Evolutionary conservation across 2,888 invertebrate species (phyloP).

Genomic region (Lysandra bellargus): DNA sequence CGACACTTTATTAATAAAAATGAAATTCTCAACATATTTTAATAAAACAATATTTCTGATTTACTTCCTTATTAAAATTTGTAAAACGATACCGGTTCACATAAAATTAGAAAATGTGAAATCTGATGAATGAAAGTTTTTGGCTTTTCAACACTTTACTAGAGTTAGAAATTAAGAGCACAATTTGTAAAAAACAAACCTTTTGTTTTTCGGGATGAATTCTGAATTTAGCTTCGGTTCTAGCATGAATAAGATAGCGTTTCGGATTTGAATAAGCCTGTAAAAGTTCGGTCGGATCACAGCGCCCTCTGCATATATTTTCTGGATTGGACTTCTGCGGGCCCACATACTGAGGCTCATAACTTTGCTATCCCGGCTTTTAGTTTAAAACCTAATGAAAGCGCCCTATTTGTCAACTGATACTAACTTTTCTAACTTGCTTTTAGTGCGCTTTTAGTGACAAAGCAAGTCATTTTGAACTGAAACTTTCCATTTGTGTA

Average conservation of each 20-base stretch:
- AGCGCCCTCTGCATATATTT: slow-evolving; percentile 53
- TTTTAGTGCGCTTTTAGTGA: background rate
- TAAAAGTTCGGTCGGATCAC: slow-evolving; percentile 47
- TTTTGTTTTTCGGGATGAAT: background rate
- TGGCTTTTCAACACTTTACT: background rate
- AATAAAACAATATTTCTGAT: background rate
- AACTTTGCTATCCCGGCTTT: slow-evolving; percentile 39
- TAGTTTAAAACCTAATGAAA: slow-evolving; percentile 31
- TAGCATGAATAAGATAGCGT: slow-evolving; percentile 25
- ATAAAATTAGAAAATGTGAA: background rate
- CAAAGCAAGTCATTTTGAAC: no score
- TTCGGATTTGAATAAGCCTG: slow-evolving; percentile 30
- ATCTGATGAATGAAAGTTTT: background rate
- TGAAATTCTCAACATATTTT: background rate
- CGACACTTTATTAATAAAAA: background rate
- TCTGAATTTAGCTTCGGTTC: background rate
- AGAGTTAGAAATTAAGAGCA: background rate
- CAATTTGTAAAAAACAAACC: background rate
- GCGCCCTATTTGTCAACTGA: background rate
- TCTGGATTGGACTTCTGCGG: slow-evolving; percentile 51
- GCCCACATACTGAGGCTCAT: slow-evolving; percentile 50
- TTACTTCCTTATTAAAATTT: background rate
- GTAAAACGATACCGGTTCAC: background rate
- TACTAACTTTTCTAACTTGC: background rate
- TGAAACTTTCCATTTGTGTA: no score